Evolutionary conservation across 2,113 vertebrate species (phyloP).

Genomic region (Datnioides undecimradiatus): DNA sequence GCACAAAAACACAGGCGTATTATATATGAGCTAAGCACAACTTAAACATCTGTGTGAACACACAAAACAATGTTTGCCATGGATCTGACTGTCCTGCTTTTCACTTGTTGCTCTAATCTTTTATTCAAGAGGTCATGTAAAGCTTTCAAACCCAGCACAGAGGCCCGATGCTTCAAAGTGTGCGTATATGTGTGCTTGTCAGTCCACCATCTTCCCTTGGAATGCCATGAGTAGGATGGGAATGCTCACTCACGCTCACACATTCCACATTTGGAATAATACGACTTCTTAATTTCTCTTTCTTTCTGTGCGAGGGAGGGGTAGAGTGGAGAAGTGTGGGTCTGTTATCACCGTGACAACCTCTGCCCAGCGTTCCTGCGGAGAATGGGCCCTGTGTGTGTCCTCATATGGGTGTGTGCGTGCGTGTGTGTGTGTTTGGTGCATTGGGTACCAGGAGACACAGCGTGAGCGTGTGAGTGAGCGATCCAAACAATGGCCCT

Average conservation of each 20-base stretch:
- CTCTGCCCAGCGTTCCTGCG: constrained; percentile 72
- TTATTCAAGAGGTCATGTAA: constrained; percentile 50
- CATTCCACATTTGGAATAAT: constrained; percentile 77
- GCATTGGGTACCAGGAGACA: constrained; percentile 79
- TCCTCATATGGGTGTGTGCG: constrained; percentile 29
- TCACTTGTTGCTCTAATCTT: constrained; percentile 57
- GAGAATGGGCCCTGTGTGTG: constrained; percentile 82
- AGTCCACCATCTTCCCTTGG: constrained; percentile 58
- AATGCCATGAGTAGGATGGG: constrained; percentile 77
- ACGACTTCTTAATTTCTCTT: constrained; percentile 46
- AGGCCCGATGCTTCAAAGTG: constrained; percentile 27
- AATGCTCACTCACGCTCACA: constrained; percentile 76
- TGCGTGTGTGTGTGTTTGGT: constrained; percentile 40
- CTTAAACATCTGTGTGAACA: constrained; percentile 15
- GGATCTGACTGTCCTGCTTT: constrained; percentile 33
- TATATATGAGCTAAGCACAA: constrained; percentile 18
- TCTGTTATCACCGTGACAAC: constrained; percentile 80
- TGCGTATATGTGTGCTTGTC: constrained; percentile 34
- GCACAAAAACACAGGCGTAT: constrained; percentile 18
- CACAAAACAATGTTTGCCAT: constrained; percentile 9
- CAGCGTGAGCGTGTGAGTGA: constrained; percentile 58
- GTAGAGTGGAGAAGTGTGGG: constrained; percentile 56
- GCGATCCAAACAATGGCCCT: constrained; percentile 78
- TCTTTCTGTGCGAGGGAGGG: constrained; percentile 39
- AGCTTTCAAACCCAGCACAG: constrained; percentile 32